Conservation (phyloP, 2,888 invertebrate genomes). For the Harmothoe impar region DNA sequence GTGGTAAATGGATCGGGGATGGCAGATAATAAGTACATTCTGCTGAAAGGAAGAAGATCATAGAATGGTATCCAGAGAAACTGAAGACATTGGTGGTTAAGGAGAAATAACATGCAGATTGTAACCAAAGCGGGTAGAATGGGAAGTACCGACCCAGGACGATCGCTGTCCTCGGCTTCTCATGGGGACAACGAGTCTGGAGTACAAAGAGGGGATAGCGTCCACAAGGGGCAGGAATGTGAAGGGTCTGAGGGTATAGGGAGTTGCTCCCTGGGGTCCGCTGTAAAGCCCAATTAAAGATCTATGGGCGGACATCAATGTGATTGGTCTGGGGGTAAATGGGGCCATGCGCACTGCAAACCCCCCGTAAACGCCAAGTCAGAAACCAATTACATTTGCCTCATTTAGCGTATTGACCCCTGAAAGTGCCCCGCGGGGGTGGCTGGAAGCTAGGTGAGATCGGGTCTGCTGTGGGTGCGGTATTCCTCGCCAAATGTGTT, state of each 20-base stretch:
- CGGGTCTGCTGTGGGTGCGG: neutral
- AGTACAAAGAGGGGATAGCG: too few relatives aligned
- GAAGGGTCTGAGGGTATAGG: neutral
- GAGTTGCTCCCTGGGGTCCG: neutral
- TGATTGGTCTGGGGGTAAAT: neutral
- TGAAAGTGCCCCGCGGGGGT: neutral
- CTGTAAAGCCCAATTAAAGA: conserved; percentile 27
- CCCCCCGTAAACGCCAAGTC: conserved; percentile 13
- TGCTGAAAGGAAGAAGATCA: too few relatives aligned
- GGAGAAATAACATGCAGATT: too few relatives aligned
- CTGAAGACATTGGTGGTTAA: too few relatives aligned
- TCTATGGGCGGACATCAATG: neutral
- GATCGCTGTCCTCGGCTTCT: too few relatives aligned
- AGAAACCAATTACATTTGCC: conserved; percentile 52
- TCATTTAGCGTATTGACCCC: conserved; percentile 54
- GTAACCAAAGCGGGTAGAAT: too few relatives aligned
- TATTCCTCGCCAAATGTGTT: conserved; percentile 44
- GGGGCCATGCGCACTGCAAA: neutral
- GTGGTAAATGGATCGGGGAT: too few relatives aligned
- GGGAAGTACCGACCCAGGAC: too few relatives aligned
- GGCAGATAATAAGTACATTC: too few relatives aligned
- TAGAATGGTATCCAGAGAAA: too few relatives aligned
- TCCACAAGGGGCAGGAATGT: too few relatives aligned
- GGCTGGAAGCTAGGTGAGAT: neutral
- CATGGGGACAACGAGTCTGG: too few relatives aligned